A percentile compares a stretch with the other conserved stretches of the same genome.
Conservation (phyloP, 2,113 vertebrate genomes). For the Lonchura striata region DNA sequence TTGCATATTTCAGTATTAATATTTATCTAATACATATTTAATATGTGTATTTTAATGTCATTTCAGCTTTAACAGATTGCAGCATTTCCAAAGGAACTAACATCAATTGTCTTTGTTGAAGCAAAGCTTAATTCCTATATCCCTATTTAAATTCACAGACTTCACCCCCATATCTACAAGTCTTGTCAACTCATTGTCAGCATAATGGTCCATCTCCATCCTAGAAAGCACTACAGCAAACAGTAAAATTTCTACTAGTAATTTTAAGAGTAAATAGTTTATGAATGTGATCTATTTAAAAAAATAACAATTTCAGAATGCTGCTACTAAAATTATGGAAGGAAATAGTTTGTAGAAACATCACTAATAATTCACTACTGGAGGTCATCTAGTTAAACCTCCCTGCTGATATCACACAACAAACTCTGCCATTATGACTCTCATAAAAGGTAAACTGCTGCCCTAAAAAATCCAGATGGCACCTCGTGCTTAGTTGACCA, state of each 20-base stretch:
- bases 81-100: neutral
- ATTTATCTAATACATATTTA: slow-evolving; percentile 41
- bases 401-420: neutral
- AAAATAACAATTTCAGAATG: neutral
- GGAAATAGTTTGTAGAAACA: neutral
- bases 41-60: slow-evolving; percentile 11
- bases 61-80: slow-evolving; percentile 16
- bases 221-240: neutral
- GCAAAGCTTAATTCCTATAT: neutral
- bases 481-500: neutral
- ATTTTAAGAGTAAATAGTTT: neutral
- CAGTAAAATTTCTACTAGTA: neutral
- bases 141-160: neutral
- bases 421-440: neutral
- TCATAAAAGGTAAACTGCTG: neutral
- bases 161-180: neutral
- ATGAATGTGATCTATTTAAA: neutral
- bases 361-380: neutral
- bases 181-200: neutral
- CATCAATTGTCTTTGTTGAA: neutral
- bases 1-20: slow-evolving; percentile 26
- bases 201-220: neutral
- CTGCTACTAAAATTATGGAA: neutral
- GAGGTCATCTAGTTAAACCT: neutral
- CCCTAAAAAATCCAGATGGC: neutral